phyloP scores from a whole-genome alignment of 1,140 invertebrate genomes.

The Holcopasites calliopsidis region DNA sequence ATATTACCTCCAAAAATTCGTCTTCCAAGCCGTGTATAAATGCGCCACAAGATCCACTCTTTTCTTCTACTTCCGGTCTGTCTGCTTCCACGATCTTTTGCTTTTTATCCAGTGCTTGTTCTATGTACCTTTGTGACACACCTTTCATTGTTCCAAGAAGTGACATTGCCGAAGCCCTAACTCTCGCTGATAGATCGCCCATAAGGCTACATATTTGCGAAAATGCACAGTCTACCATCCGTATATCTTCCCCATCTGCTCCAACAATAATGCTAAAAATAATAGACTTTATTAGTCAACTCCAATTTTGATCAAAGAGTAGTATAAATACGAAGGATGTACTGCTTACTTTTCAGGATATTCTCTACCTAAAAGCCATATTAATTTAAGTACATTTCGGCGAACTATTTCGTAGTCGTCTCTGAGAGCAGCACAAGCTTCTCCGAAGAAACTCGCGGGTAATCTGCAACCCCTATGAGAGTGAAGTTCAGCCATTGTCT shows the following conservation, averaged over 20 bases:
- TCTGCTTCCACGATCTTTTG: slow-evolving; percentile 96
- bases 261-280: slow-evolving; percentile 83
- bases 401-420: slow-evolving; percentile 98
- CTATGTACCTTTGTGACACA: slow-evolving; percentile 93
- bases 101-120: slow-evolving; percentile 99
- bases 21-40: slow-evolving; percentile 99
- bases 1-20: slow-evolving; percentile 91
- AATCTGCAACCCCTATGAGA: slow-evolving; percentile 87
- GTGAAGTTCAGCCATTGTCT: slow-evolving; percentile 90
- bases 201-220: slow-evolving; percentile 95
- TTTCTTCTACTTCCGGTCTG: slow-evolving; percentile 81
- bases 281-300: neutral
- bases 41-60: slow-evolving; percentile 97
- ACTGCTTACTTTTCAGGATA: slow-evolving; percentile 90
- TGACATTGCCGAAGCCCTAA: slow-evolving; percentile 89
- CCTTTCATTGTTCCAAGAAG: slow-evolving; percentile 91
- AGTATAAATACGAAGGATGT: neutral
- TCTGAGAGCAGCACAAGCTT: slow-evolving; percentile 89
- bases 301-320: slow-evolving; percentile 5
- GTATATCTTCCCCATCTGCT: slow-evolving; percentile 86
- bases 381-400: slow-evolving; percentile 90
- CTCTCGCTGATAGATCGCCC: slow-evolving; percentile 94
- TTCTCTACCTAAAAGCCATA: slow-evolving; percentile 91
- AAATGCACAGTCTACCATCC: slow-evolving; percentile 98
- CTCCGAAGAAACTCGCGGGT: slow-evolving; percentile 88